Percentiles rank a stretch among this genome's conserved stretches.
Conservation (phyloP, 2,113 vertebrate species). For the Hippocampus guttulatus region DNA sequence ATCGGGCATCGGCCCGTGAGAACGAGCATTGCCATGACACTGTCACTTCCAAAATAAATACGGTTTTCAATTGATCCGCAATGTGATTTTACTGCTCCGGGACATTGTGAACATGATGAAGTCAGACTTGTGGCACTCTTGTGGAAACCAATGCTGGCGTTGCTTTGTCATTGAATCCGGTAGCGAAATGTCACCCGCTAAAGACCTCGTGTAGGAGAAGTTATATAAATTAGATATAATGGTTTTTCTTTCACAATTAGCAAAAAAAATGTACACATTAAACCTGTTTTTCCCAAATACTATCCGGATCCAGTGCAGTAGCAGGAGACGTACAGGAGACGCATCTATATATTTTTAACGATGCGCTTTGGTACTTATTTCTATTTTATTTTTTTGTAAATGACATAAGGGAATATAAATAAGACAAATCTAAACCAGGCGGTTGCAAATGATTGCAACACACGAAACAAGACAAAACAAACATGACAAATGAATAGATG, state of each 20-base stretch:
- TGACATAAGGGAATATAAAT: too few species aligned
- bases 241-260: too few species aligned
- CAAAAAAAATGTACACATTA: too few species aligned
- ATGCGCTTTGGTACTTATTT: not conserved
- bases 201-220: not conserved
- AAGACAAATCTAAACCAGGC: too few species aligned
- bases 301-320: too few species aligned
- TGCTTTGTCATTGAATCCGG: not conserved
- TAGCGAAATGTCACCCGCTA: not conserved
- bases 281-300: too few species aligned
- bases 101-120: not conserved
- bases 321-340: too few species aligned
- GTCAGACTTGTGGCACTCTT: not conserved
- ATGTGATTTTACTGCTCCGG: not conserved
- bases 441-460: too few species aligned
- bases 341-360: too few species aligned
- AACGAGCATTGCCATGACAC: constrained; percentile 9
- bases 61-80: not conserved
- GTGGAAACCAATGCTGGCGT: not conserved
- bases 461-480: too few species aligned
- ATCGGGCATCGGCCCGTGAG: constrained; percentile 22
- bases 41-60: constrained; percentile 5
- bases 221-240: not conserved
- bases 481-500: too few species aligned
- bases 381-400: too few species aligned